A percentile compares a stretch with the other conserved stretches of the same genome.
Evolutionary conservation across 2,797 vertebrate genomes (phyloP).

Genomic region (Anguilla marmorata): DNA sequence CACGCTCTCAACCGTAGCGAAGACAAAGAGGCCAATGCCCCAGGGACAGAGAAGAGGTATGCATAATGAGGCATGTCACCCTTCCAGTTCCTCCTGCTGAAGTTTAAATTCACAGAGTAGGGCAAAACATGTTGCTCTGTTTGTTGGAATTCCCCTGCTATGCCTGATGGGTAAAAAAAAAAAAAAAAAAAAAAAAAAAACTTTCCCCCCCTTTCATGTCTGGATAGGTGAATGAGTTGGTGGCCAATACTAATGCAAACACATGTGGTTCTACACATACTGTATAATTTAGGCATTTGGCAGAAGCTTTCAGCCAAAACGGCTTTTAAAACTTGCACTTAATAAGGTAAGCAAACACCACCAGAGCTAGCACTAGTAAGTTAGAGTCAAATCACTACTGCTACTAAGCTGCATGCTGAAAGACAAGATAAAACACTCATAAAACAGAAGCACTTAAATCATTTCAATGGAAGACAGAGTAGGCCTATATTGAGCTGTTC

Average conservation of each 20-base stretch:
- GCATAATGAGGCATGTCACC: background rate
- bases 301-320: background rate
- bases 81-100: background rate
- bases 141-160: background rate
- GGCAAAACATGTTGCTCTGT: background rate
- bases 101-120: background rate
- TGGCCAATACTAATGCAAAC: background rate
- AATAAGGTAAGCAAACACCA: too few relatives aligned
- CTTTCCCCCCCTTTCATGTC: background rate
- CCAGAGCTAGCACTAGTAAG: too few relatives aligned
- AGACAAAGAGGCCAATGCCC: background rate
- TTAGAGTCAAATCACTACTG: too few relatives aligned
- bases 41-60: background rate
- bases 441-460: too few relatives aligned
- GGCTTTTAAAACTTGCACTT: background rate
- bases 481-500: too few relatives aligned
- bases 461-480: too few relatives aligned
- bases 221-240: background rate
- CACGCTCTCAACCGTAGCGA: background rate
- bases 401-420: too few relatives aligned
- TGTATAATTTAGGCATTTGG: background rate
- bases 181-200: too few relatives aligned
- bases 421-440: too few relatives aligned
- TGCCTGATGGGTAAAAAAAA: background rate
- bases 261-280: background rate